Percentiles rank a stretch among this genome's conserved stretches.
Evolutionary conservation across 2,113 vertebrate species (phyloP).

Genomic region (Ictidomys tridecemlineatus): DNA sequence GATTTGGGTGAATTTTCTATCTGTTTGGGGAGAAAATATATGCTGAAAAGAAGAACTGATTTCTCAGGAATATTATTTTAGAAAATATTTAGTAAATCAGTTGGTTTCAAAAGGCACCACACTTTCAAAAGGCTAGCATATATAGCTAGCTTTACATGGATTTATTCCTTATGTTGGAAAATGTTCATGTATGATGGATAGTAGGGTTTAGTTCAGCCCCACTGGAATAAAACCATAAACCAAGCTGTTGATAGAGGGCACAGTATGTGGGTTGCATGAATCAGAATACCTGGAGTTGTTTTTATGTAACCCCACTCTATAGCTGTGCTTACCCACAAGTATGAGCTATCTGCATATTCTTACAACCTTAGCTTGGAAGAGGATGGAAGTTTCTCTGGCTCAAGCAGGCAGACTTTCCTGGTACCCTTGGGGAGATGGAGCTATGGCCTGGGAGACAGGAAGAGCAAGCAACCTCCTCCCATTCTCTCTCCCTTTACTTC

Average conservation of each 20-base stretch:
- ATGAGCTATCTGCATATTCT: neutral
- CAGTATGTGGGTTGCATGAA: neutral
- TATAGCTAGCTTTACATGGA: neutral
- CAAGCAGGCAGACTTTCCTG: neutral
- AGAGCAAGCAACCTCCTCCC: neutral
- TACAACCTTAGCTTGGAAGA: neutral
- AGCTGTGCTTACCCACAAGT: neutral
- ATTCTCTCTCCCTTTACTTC: neutral
- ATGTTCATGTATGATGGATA: neutral
- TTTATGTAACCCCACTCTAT: neutral
- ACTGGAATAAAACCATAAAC: neutral
- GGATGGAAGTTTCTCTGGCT: neutral
- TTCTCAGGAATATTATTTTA: neutral
- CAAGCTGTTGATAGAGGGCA: neutral
- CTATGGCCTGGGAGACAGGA: neutral
- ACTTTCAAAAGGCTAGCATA: too few relatives aligned
- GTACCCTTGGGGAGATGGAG: fast-evolving
- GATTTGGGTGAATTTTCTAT: neutral
- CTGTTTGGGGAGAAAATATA: neutral
- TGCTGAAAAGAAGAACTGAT: neutral
- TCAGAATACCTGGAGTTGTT: neutral
- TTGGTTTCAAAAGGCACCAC: neutral
- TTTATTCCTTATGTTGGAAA: neutral
- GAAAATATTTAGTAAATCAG: neutral
- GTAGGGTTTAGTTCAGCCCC: neutral